Conservation (phyloP, 2,888 invertebrate genomes). For the Acanthoscelides obtectus region DNA sequence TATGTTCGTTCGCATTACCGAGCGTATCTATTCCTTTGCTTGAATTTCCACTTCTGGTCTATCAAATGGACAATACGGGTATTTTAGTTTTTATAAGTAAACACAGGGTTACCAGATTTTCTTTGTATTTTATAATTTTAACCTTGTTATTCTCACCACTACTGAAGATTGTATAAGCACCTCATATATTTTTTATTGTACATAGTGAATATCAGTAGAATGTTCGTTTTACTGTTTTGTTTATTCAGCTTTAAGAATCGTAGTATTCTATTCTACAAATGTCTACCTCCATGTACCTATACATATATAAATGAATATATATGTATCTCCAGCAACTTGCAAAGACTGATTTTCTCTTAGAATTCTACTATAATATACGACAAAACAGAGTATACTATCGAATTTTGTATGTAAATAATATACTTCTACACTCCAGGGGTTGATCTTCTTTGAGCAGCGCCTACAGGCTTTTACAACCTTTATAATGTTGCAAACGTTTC, state of each 20-base stretch:
- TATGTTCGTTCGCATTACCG: too few relatives aligned
- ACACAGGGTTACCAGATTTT: constrained; percentile 42
- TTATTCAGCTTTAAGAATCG: neutral
- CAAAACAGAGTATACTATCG: neutral
- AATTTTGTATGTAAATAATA: neutral
- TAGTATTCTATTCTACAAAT: constrained; percentile 25
- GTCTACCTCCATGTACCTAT: constrained; percentile 39
- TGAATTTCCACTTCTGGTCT: neutral
- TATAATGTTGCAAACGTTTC: too few relatives aligned
- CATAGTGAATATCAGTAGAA: neutral
- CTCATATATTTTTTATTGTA: neutral
- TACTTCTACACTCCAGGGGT: neutral
- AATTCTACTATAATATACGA: constrained; percentile 27
- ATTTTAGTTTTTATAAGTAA: constrained; percentile 29
- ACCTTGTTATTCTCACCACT: neutral
- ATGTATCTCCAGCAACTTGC: constrained; percentile 34
- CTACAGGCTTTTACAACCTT: too few relatives aligned
- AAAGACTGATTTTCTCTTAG: constrained; percentile 50
- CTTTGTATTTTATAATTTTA: constrained; percentile 1
- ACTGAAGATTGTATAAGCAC: neutral
- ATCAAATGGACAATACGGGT: constrained; percentile 22
- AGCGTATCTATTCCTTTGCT: neutral
- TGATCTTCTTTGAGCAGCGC: neutral
- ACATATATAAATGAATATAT: constrained; percentile 23
- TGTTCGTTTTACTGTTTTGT: neutral